Evolutionary conservation across 64 coral and sea anemone genomes (phyloP), one percentile per base, ranked within the genome.

Genomic region (Dendrophyllia cribrosa): DNA sequence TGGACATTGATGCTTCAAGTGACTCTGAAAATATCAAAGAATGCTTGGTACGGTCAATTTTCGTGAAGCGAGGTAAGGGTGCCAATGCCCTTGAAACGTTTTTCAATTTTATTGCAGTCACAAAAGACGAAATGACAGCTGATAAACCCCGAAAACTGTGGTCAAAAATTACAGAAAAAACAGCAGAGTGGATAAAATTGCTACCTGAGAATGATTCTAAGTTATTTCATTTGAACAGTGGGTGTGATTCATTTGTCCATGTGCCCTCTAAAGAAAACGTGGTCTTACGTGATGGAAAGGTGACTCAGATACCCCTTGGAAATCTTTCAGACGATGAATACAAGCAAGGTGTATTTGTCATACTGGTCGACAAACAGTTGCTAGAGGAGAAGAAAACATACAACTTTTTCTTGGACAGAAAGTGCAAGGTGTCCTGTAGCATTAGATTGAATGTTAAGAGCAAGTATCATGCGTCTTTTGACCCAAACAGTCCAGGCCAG

Each of bases 81-180:
- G 90, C 43, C 44, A 92, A 92, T 58, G 16, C 58, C 20, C 75
- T 92, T 3, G 90, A 92, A 24, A 58, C 61, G 25, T 68, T 77
- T 72, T 86, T 92, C 13, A 63, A 66, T 22, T 92, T 92, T 48
- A 64, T 92, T 85, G 80, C 70, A 8, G 17, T 92, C 46, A 48
- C 66, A 20, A 86, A 67, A 20, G 59, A 66, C 2, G 72, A 92
- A 65, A 48, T 91, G 45, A 26, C 1, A 50, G 20, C 3, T 0
- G 5, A 74, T 0, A 45, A 73, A 24, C 14, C 26, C 17, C 20
- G 59, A 58, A 92, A 92, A 21, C 58, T 92, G 2, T 92, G 90
- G 90, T 48, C 5, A 9, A 65, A n/a, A 44, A 86, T 92, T 55
- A 76, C 14, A 13, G 44, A 10, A 23, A 86, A 85, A n/a, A 63